Percentiles rank a stretch among this genome's conserved stretches.
Conservation (phyloP, 2,888 invertebrate species). For the Meta bourneti region DNA sequence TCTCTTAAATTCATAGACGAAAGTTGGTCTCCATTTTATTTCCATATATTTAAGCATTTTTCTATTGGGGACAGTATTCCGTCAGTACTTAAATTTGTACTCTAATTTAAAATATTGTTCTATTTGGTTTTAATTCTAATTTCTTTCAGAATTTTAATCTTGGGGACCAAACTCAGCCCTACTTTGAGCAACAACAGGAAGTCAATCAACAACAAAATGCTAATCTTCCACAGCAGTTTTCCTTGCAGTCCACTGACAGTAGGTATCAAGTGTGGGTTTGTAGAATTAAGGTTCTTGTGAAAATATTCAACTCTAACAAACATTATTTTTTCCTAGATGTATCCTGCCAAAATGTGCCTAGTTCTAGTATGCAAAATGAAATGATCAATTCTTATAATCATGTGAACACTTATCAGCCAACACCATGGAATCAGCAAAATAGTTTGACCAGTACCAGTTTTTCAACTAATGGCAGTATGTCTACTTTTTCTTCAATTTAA, state of each 20-base stretch:
- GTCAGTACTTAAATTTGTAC: too few species aligned
- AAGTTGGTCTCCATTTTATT: too few species aligned
- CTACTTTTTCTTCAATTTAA: not conserved
- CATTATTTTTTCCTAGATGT: slow-evolving; percentile 9
- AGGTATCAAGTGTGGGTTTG: slow-evolving; percentile 12
- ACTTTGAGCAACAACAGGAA: slow-evolving; percentile 39
- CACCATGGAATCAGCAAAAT: slow-evolving; percentile 57
- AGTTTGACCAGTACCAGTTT: slow-evolving; percentile 27
- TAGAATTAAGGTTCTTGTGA: not conserved
- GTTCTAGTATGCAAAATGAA: slow-evolving; percentile 34
- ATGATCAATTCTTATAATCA: slow-evolving; percentile 36
- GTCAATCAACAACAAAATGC: slow-evolving; percentile 15
- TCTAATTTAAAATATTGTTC: not conserved
- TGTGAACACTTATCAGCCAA: slow-evolving; percentile 53
- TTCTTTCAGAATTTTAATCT: slow-evolving; percentile 22
- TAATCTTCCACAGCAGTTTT: slow-evolving; percentile 19
- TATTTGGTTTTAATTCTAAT: not conserved
- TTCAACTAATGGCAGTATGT: slow-evolving; percentile 51
- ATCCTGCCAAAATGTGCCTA: slow-evolving; percentile 54
- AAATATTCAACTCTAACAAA: not conserved
- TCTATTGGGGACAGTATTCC: not conserved
- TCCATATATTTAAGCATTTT: not conserved
- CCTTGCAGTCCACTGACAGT: slow-evolving; percentile 10
- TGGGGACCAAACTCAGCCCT: slow-evolving; percentile 25
- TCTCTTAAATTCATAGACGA: too few species aligned